Percentiles rank a stretch among this genome's conserved stretches.
These are phyloP conservation scores for Drosophila formosana DNA, from an alignment of 2,888 invertebrate genomes.

Conservation along the genomic window DNA sequence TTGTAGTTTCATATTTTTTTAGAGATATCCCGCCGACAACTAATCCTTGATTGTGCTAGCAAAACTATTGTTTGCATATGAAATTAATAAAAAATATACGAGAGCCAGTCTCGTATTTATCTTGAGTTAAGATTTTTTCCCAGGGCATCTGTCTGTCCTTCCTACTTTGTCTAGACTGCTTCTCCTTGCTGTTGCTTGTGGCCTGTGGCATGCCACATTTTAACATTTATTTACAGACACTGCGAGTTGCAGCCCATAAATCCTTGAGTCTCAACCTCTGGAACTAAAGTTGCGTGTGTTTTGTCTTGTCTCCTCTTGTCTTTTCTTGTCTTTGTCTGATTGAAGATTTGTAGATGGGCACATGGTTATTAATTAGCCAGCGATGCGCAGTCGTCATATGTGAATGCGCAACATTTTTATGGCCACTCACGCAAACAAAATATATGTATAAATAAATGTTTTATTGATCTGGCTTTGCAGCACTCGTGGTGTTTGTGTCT, in stretches of 20 bases:
- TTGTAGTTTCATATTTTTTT: too few species aligned
- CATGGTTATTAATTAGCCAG: conserved; percentile 63
- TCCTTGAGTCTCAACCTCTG: conserved; percentile 32
- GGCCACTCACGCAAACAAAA: conserved; percentile 44
- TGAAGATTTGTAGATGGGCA: conserved; percentile 31
- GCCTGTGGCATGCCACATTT: conserved; percentile 42
- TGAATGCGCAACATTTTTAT: conserved; percentile 59
- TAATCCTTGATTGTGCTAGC: too few species aligned
- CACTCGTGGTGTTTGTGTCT: conserved; percentile 13
- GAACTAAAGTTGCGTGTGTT: conserved; percentile 27
- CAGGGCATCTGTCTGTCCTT: not conserved
- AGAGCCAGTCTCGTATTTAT: too few species aligned
- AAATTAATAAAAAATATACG: too few species aligned
- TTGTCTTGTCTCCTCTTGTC: conserved; percentile 8
- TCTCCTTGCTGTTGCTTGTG: not conserved
- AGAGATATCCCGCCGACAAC: too few species aligned
- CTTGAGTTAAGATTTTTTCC: too few species aligned
- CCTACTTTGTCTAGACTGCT: not conserved
- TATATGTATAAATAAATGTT: conserved; percentile 68
- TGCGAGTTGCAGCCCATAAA: conserved; percentile 52
- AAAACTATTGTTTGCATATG: too few species aligned
- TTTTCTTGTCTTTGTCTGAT: conserved; percentile 5
- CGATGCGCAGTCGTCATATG: conserved; percentile 42
- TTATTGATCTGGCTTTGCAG: conserved; percentile 62
- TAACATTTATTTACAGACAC: conserved; percentile 51